Evolutionary conservation across 2,113 vertebrate genomes (phyloP).

Genomic region (Eubucco bourcierii): DNA sequence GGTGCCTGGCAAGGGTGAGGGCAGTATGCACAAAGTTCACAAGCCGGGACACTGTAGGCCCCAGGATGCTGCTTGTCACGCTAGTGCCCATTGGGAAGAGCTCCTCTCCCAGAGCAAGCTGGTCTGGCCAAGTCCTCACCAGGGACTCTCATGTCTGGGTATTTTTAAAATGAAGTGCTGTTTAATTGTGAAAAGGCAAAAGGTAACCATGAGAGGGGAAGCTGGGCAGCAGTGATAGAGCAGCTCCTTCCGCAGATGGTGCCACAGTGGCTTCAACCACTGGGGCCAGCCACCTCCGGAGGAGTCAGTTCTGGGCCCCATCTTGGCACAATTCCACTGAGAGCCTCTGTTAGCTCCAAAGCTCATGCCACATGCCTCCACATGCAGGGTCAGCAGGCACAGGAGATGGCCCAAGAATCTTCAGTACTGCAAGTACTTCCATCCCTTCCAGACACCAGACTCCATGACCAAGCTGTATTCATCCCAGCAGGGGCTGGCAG

Average conservation of each 20-base stretch:
- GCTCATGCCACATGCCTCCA: not conserved
- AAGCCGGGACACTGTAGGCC: not conserved
- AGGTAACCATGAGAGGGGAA: not conserved
- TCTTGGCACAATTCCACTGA: fast-evolving
- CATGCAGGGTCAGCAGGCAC: fast-evolving
- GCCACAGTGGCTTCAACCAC: not conserved
- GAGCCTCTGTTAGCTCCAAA: not conserved
- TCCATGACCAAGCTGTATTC: fast-evolving
- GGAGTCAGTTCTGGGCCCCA: fast-evolving
- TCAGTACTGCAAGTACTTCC: fast-evolving
- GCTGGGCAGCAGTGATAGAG: not conserved
- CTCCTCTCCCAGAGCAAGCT: fast-evolving
- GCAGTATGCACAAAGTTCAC: not conserved
- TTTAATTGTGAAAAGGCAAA: not conserved
- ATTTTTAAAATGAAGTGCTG: constrained; percentile 36
- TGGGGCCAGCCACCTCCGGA: fast-evolving
- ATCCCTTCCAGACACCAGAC: not conserved
- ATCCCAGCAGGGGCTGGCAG: fast-evolving
- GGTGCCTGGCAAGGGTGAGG: not conserved
- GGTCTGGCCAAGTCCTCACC: fast-evolving
- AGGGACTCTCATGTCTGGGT: not conserved
- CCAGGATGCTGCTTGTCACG: not conserved
- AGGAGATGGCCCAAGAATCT: not conserved
- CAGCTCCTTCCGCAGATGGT: constrained; percentile 7
- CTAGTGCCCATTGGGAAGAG: not conserved